Evolutionary conservation across 2,888 invertebrate genomes (phyloP), one percentile per base, ranked within the genome.

Genomic region (Pyrrhia umbra): DNA sequence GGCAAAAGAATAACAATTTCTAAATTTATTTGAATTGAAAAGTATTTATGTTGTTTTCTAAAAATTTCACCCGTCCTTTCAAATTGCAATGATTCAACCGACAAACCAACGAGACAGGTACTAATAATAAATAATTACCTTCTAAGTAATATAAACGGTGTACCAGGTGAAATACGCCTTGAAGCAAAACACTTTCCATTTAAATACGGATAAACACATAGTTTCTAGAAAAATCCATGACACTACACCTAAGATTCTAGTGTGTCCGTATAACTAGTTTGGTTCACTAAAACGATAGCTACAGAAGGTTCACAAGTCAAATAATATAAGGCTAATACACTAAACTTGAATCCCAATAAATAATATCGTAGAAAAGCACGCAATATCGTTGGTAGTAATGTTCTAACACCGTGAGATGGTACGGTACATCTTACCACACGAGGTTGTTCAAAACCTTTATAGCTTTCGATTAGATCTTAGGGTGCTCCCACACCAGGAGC

Each of bases 141-240:
- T 25, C 15, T 16, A 49, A 30, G 30, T 50, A 27, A 25, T 18
- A 40, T 2, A 21, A 13, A 2, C 30, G 1, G 10, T 8, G 16
- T 25, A 37, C 6, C 20, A 13, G 16, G 16, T 30, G 30, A 8
- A 49, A 39, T 16, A 49, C 37, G 20, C n/a, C 60, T 59, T 15
- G 18, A 30, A 63, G 54, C 15, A 49, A 51, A 50, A 40, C 39
- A 65, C 72, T 72, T 58, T 72, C 71, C 39, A 42, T 76, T 58
- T 58, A 58, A 58, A 58, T 58, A 46, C 30, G 49, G 10, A 57
- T 57, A 71, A 54, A 57, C 30, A 57, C 25, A 51, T 51, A 16
- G 55, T 76, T 76, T 72, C 72, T 72, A 72, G 58, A 72, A 70
- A 75, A 70, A 21, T 55, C 23, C n/a, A 20, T 56, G 34, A 49